phyloP scores from a whole-genome alignment of 2,797 vertebrate genomes.

The Halcyon badia region DNA sequence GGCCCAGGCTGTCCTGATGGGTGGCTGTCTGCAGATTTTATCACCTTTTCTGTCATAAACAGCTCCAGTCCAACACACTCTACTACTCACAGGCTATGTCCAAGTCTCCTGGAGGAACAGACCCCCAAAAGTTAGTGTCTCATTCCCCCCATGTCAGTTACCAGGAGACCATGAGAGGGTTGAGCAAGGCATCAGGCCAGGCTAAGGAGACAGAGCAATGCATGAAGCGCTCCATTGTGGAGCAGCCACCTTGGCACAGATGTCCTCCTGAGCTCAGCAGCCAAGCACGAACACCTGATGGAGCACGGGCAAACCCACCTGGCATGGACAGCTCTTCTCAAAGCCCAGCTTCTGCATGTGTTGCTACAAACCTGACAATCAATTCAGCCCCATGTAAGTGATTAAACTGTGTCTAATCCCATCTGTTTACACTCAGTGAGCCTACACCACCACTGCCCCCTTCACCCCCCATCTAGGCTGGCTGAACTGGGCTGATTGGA shows the following conservation, averaged over 20 bases:
- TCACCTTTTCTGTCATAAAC: background rate
- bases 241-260: rapidly evolving
- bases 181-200: rapidly evolving
- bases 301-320: rapidly evolving
- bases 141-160: rapidly evolving
- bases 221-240: rapidly evolving
- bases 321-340: background rate
- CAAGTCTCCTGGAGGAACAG: background rate
- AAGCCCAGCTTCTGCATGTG: background rate
- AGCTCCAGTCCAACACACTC: background rate
- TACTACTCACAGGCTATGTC: rapidly evolving
- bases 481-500: background rate
- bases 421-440: background rate
- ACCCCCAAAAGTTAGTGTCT: rapidly evolving
- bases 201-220: too few species aligned
- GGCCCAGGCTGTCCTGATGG: background rate
- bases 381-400: background rate
- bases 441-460: rapidly evolving
- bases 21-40: background rate
- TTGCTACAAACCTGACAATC: background rate
- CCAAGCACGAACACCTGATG: rapidly evolving
- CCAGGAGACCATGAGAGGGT: background rate
- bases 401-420: background rate
- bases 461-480: background rate
- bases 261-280: background rate